Evolutionary conservation across 64 coral and sea anemone genomes (phyloP), one percentile per base, ranked within the genome.

Genomic region (Actinia tenebrosa): DNA sequence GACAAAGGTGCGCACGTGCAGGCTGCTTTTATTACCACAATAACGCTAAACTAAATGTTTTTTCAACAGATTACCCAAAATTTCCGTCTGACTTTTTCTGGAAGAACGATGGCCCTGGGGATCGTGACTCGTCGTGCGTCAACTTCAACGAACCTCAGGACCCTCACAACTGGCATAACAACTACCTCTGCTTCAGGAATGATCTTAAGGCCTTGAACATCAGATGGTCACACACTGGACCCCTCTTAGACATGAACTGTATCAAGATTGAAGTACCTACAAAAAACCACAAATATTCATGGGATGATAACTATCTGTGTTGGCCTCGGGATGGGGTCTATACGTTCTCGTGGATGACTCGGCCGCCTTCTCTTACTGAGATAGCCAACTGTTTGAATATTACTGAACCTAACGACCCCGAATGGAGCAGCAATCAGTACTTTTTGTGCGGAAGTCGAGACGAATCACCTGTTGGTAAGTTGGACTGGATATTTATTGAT

Each of bases 181-280:
- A 93, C 85, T 97, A 93, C 56, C 86, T 97, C 53, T 97, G 94
- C 63, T 97, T 93, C 64, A 87, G 94, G 11, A 97, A 93, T 62
- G 94, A 97, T 62, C 91, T 86, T 53, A 87, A 89, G 64, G 16
- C 89, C 26, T 87, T 97, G 19, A 79, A 90, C 16, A 89, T 97
- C 43, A 87, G 82, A 52, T 97, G 88, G 85, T 97, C 91, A 14
- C 15, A 72, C 16, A 81, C 54, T 5, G 94, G 94, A 20, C 80
- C 86, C 6, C 45, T 97, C 5, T 84, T 20, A 18, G 60, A 56
- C 80, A 97, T 66, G 64, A 88, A 77, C 59, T 97, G 94, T 30
- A 89, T 90, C 26, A 88, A 83, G 23, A 90, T 93, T 45, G 27
- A 25, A 23, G 91, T 66, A 20, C 94, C 90, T 8, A 71, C 80